Base-by-base conservation (phyloP, 2,797 vertebrate genomes). In the Leucoraja ocellata region DNA sequence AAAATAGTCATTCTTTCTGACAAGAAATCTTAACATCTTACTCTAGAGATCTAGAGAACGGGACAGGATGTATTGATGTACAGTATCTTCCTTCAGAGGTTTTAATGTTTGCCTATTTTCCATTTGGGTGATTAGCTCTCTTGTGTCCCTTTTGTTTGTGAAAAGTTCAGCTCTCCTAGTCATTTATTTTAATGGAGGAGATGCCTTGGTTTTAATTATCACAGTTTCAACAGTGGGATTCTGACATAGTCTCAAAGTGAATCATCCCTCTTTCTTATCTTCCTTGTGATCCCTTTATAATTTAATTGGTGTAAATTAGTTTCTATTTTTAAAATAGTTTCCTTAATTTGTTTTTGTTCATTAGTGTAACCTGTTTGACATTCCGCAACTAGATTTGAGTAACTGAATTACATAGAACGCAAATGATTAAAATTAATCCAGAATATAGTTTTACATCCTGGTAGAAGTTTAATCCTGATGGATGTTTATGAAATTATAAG, bases 311-410 rank as follows among this genome's bases (percentile, higher is more conserved):
- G 46, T 13, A 58, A 83, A 83, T 83, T 83, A 28, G 46, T 83
- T 83, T 83, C 80, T 83, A 58, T 83, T 83, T 73, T 83, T 25
- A 83, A 58, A 25, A 58, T 61, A 10, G 80, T 58, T 83, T 83
- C 46, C 25, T 58, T 58, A 83, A 58, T 13, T 2, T 0, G 1
- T 28, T 58, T 58, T 28, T 21, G 23, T 83, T 58, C 46, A 58
- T 83, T 83, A 13, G 46, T 21, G 46, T 83, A 58, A 4, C 21
- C 46, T 23, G 23, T 23, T 58, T 58, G 80, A 4, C 46, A 61
- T 8, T 83, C 58, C 39, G 58, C 46, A 83, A 28, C 23, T 58
- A 28, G 46, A 4, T 28, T 58, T 83, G 80, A 83, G 46, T 58
- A 83, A 83, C 25, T 58, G 28, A 83, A 58, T 58, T 58, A 58